Percentiles rank a stretch among this genome's conserved stretches.
Conservation (phyloP, 2,888 invertebrate genomes). For the Iselma pallidipennis region DNA sequence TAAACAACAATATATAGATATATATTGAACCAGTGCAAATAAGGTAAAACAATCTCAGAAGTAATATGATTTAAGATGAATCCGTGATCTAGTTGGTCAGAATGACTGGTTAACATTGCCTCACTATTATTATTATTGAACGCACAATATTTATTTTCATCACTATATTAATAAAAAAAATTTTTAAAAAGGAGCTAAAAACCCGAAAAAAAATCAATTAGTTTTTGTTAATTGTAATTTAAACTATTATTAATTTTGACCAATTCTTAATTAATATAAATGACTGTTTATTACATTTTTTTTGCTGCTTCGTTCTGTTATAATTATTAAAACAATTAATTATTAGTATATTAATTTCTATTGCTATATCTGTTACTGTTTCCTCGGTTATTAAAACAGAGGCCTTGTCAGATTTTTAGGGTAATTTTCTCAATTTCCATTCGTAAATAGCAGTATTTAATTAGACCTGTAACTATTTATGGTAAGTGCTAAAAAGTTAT, state of each 20-base stretch:
- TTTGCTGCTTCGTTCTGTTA: no score
- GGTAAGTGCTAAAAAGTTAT: neutral
- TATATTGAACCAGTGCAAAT: neutral
- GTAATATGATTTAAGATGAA: conserved; percentile 6
- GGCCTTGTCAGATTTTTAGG: neutral
- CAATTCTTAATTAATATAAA: no score
- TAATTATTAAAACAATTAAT: no score
- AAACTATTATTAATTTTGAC: no score
- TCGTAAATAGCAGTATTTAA: neutral
- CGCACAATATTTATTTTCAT: neutral
- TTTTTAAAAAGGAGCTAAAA: no score
- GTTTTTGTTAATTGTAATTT: neutral
- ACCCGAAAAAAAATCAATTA: neutral
- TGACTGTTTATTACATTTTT: no score
- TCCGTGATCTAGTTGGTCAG: conserved; percentile 3
- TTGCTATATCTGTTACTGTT: no score
- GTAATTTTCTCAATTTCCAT: neutral
- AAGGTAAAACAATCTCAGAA: neutral
- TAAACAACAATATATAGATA: neutral
- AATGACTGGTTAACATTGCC: neutral
- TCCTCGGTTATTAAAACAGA: no score
- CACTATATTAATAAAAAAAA: neutral
- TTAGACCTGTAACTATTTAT: neutral
- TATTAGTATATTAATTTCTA: no score
- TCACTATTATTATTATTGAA: neutral